Base-by-base conservation (phyloP, 2,797 vertebrate genomes). In the Bradypus variegatus region DNA sequence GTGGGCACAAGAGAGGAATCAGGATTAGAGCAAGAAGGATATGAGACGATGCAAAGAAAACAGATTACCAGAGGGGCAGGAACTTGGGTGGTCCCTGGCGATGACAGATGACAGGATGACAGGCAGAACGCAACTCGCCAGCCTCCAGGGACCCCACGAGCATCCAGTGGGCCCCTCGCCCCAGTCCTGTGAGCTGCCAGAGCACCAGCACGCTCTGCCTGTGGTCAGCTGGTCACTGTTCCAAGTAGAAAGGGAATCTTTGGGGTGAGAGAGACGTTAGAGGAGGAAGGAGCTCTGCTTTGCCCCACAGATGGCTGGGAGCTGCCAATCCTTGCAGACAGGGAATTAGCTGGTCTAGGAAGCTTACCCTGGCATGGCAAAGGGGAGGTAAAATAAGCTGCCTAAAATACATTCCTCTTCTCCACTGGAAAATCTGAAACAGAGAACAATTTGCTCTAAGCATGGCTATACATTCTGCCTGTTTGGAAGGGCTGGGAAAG, bases 301-400 rank as follows among this genome's bases (percentile, higher is more conserved):
- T n/a, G 1, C 36, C 9, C 29, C 3, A 9, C 64, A 8, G 50
- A 53, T 0, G 15, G 69, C 77, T 45, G 16, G 25, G 29, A 33
- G 70, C 65, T 55, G 76, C 82, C 89, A 69, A 91, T 6, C 58
- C 80, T 58, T 0, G 0, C 4, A 23, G 45, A 80, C 36, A 33
- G 69, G 83, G 88, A 86, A 86, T 90, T 60, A 93, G 90, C 76
- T 27, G 36, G 38, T n/a, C 79, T 77, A 29, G 82, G 92, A 91
- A 50, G 93, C 90, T 93, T 84, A 84, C 62, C 78, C 93, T 15
- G 38, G 60, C 4, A 0, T 19, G 38, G 21, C 29, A 3, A 38
- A 70, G 19, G 36, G 38, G 60, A 86, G 55, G 94, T 58, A 50
- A 60, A 81, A 3, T 91, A 93, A 94, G 84, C 88, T 73, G 88